phyloP scores from a whole-genome alignment of 2,797 vertebrate genomes.

The Schizothorax lantsangensis region DNA sequence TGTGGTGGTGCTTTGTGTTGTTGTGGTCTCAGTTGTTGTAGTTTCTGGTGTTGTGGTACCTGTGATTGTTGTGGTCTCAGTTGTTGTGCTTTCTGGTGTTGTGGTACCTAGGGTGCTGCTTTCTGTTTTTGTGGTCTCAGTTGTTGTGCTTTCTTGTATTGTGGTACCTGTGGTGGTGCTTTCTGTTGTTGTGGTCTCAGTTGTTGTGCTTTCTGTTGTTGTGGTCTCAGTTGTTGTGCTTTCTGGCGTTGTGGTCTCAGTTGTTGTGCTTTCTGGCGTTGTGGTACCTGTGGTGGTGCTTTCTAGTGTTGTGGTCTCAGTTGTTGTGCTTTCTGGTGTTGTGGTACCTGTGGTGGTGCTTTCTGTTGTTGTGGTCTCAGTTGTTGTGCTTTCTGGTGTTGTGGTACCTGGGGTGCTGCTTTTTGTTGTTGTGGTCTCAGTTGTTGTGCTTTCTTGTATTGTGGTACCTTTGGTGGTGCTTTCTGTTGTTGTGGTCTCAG shows the following conservation, averaged over 20 bases:
- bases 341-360: too few species aligned
- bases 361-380: too few species aligned
- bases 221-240: background rate
- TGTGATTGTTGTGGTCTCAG: background rate
- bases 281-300: too few species aligned
- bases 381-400: too few species aligned
- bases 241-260: accelerated
- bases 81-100: background rate
- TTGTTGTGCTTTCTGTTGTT: background rate
- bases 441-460: too few species aligned
- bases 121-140: accelerated
- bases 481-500: too few species aligned
- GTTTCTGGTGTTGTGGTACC: background rate
- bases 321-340: too few species aligned
- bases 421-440: too few species aligned
- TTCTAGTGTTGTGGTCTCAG: too few species aligned
- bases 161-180: accelerated
- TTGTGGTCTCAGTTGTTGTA: accelerated
- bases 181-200: background rate
- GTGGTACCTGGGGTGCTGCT: too few species aligned
- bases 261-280: too few species aligned
- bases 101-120: background rate
- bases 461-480: too few species aligned
- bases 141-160: accelerated
- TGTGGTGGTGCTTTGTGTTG: accelerated